Conservation (phyloP, 1,140 invertebrate genomes). For the Philaenus spumarius region DNA sequence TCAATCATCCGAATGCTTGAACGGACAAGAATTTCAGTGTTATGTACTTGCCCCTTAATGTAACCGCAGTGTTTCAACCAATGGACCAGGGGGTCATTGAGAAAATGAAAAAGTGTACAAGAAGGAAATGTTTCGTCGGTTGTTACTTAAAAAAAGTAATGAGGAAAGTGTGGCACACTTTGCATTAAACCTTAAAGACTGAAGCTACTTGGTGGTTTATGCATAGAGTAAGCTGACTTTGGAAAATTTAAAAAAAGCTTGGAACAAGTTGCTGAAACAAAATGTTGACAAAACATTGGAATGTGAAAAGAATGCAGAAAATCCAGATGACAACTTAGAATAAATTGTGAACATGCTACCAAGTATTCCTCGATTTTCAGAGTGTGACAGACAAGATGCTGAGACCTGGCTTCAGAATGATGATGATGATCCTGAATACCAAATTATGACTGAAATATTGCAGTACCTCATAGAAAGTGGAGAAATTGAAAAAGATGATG, state of each 20-base stretch:
- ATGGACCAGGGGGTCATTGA: no score
- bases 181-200: conserved; percentile 15
- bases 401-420: neutral
- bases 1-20: no score
- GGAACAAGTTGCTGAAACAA: conserved; percentile 21
- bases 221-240: conserved; percentile 14
- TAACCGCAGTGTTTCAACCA: no score
- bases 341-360: conserved; percentile 9
- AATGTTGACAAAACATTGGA: conserved; percentile 2
- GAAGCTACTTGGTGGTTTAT: conserved; percentile 15
- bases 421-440: conserved; percentile 10
- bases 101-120: conserved; percentile 34
- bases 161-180: neutral
- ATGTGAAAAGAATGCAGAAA: neutral
- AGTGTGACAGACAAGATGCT: conserved; percentile 8
- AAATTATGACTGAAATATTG: conserved; percentile 17
- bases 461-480: no score
- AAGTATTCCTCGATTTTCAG: conserved; percentile 10
- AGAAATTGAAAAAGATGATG: no score
- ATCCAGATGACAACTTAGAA: neutral
- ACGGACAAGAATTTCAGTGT: conserved; percentile 36
- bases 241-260: conserved; percentile 18
- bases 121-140: conserved; percentile 23
- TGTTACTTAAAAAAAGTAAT: neutral
- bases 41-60: conserved; percentile 42